Evolutionary conservation across 2,888 invertebrate species (phyloP).

Genomic region (Molorchus minor): DNA sequence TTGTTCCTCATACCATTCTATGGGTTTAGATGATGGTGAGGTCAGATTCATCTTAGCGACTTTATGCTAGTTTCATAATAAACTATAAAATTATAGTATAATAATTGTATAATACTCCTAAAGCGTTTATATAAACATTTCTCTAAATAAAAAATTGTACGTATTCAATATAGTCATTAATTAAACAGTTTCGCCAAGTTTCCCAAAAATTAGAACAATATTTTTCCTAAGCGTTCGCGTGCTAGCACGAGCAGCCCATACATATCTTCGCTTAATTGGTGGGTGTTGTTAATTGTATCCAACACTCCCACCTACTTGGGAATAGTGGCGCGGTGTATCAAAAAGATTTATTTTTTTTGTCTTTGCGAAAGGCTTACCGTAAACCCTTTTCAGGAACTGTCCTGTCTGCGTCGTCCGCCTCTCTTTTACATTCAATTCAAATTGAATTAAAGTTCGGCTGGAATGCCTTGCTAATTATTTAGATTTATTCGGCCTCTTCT

Average conservation of each 20-base stretch:
- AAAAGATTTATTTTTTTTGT: conserved; percentile 21
- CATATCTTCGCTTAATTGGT: conserved; percentile 17
- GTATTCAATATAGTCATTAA: too few species aligned
- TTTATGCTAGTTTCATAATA: too few species aligned
- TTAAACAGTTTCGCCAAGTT: too few species aligned
- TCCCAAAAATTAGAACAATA: conserved; percentile 2
- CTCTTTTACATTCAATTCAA: conserved; percentile 6
- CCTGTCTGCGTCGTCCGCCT: neutral
- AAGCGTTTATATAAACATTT: too few species aligned
- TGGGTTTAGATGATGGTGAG: too few species aligned
- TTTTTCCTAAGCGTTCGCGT: neutral
- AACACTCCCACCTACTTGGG: conserved; percentile 9
- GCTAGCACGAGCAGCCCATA: conserved; percentile 1
- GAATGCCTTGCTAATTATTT: conserved; percentile 8
- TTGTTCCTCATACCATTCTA: too few species aligned
- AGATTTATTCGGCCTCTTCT: conserved; percentile 5
- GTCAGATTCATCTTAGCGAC: too few species aligned
- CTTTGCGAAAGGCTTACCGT: neutral
- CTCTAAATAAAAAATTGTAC: too few species aligned
- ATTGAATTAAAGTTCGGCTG: conserved; percentile 10
- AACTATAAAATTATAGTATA: too few species aligned
- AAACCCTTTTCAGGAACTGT: conserved; percentile 3
- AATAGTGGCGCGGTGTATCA: neutral
- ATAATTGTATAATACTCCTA: too few species aligned
- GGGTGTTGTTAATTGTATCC: conserved; percentile 9